These are phyloP conservation scores for Drosophila aff. DNA, from an alignment of 1,140 invertebrate species.

Conservation along the genomic window DNA sequence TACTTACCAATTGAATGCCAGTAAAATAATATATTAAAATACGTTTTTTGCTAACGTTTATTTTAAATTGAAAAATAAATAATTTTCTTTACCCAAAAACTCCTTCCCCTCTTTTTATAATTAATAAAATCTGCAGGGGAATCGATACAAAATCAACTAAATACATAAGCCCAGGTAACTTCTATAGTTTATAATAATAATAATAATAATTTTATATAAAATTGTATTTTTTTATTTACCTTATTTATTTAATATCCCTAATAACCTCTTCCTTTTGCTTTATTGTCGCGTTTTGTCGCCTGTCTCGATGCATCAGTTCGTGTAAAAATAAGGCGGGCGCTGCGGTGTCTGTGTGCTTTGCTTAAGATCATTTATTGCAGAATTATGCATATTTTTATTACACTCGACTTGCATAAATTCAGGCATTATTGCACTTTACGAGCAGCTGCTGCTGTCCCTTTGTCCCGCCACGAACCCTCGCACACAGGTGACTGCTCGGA, in stretches of 20 bases:
- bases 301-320: slow-evolving; percentile 48
- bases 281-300: slow-evolving; percentile 53
- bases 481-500: slow-evolving; percentile 58
- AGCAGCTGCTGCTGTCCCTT: slow-evolving; percentile 74
- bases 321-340: slow-evolving; percentile 31
- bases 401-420: slow-evolving; percentile 81
- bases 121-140: too few species aligned
- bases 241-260: neutral
- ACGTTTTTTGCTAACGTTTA: neutral
- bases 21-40: too few species aligned
- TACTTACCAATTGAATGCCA: neutral
- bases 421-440: slow-evolving; percentile 81
- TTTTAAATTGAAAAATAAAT: neutral
- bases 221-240: neutral
- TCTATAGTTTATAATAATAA: too few species aligned
- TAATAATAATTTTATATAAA: neutral
- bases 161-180: too few species aligned
- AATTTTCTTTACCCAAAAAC: neutral
- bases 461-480: slow-evolving; percentile 23
- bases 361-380: slow-evolving; percentile 81
- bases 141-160: neutral
- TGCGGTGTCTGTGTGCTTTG: slow-evolving; percentile 42
- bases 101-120: neutral
- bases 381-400: slow-evolving; percentile 84
- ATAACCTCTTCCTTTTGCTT: neutral